Percentiles rank a stretch among this genome's conserved stretches.
Conservation (phyloP, 2,888 invertebrate genomes). For the Byasa hedistus region DNA sequence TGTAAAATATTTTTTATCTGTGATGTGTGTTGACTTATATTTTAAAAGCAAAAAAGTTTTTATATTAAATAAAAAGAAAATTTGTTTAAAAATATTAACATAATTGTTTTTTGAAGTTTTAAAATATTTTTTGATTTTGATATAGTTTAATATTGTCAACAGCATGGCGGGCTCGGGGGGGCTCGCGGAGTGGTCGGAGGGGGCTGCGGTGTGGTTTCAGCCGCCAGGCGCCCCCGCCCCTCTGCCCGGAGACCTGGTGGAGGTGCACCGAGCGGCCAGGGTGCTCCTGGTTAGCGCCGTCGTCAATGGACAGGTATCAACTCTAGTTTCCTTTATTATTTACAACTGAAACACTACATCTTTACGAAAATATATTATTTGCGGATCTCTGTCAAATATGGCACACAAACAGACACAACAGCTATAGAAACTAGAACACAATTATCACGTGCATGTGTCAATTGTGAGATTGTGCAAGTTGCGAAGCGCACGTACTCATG, state of each 20-base stretch:
- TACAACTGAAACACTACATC: too few species aligned
- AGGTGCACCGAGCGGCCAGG: slow-evolving; percentile 93
- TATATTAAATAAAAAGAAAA: too few species aligned
- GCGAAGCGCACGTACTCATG: slow-evolving; percentile 17
- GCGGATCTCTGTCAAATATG: not conserved
- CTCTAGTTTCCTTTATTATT: too few species aligned
- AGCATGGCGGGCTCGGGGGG: slow-evolving; percentile 76
- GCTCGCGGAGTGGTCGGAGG: slow-evolving; percentile 84
- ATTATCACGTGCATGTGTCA: slow-evolving; percentile 21
- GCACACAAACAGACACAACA: not conserved
- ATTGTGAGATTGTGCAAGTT: slow-evolving; percentile 6
- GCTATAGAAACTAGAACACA: slow-evolving; percentile 8
- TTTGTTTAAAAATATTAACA: too few species aligned
- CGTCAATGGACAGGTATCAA: slow-evolving; percentile 89
- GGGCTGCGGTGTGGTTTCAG: slow-evolving; percentile 97
- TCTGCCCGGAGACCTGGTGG: slow-evolving; percentile 93
- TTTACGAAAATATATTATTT: too few species aligned
- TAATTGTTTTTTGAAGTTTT: not conserved
- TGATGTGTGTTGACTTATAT: too few species aligned
- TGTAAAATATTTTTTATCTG: not conserved
- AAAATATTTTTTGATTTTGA: not conserved
- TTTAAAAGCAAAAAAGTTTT: too few species aligned
- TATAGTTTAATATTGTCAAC: slow-evolving; percentile 32
- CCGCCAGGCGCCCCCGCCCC: slow-evolving; percentile 91
- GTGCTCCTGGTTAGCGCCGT: slow-evolving; percentile 94